These are phyloP conservation scores for Bibio marci DNA, from an alignment of 2,888 invertebrate genomes.

Conservation along the genomic window DNA sequence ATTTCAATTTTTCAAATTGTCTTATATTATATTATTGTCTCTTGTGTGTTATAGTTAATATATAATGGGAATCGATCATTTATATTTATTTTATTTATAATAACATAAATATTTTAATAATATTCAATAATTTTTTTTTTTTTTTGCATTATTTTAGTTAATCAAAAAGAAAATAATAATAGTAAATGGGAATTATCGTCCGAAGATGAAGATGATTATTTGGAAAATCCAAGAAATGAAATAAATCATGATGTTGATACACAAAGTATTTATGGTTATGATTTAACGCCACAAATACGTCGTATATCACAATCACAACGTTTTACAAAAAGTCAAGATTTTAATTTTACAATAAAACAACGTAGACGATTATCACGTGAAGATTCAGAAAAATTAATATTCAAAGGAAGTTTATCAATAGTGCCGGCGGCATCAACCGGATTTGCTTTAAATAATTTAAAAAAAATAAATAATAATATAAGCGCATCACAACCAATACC, in stretches of 20 bases:
- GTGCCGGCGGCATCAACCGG: not conserved
- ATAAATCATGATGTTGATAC: conserved; percentile 19
- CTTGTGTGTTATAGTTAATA: too few relatives aligned
- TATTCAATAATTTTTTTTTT: too few relatives aligned
- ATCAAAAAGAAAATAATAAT: not conserved
- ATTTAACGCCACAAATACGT: conserved; percentile 15
- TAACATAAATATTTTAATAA: too few relatives aligned
- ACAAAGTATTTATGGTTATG: conserved; percentile 21
- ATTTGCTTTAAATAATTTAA: not conserved
- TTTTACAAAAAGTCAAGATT: not conserved
- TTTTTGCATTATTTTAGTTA: too few relatives aligned
- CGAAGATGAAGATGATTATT: conserved; percentile 12
- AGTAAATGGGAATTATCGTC: conserved; percentile 1
- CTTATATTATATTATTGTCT: too few relatives aligned
- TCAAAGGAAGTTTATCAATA: not conserved
- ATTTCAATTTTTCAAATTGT: too few relatives aligned
- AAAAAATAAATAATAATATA: not conserved
- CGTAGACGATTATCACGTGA: not conserved
- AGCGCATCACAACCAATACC: not conserved
- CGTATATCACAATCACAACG: conserved; percentile 4
- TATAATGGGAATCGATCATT: too few relatives aligned
- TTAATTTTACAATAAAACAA: not conserved
- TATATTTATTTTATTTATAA: too few relatives aligned
- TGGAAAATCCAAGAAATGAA: conserved; percentile 7
- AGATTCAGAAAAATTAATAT: not conserved